Conservation (phyloP, 2,888 invertebrate genomes). For the Ophioninae sp. region DNA sequence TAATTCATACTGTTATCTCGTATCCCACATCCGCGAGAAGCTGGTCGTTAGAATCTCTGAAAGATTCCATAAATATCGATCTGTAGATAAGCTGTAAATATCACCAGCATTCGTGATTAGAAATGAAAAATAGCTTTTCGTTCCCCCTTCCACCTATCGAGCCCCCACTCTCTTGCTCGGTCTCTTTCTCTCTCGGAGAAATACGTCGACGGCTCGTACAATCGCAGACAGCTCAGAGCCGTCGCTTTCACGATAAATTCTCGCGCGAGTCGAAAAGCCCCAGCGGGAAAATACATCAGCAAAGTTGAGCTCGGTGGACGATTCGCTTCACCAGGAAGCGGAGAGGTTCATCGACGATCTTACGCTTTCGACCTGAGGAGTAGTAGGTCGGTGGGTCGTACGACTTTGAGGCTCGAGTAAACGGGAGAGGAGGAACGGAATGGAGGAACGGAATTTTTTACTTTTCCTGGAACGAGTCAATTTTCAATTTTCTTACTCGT, state of each 20-base stretch:
- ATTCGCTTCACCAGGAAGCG: constrained; percentile 58
- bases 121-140: not conserved
- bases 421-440: not conserved
- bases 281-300: constrained; percentile 8
- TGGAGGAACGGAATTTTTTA: too few relatives aligned
- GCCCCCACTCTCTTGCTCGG: not conserved
- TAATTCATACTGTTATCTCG: not conserved
- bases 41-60: not conserved
- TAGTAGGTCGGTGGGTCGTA: constrained; percentile 73
- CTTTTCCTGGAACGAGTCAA: too few relatives aligned
- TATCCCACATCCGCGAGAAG: not conserved
- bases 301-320: not conserved
- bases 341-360: constrained; percentile 17
- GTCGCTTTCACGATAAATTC: constrained; percentile 57
- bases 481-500: too few relatives aligned
- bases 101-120: not conserved
- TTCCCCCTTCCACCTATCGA: too few relatives aligned
- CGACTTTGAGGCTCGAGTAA: constrained; percentile 63
- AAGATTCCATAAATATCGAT: not conserved
- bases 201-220: not conserved
- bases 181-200: not conserved
- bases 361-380: constrained; percentile 44
- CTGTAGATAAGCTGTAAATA: not conserved
- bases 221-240: not conserved
- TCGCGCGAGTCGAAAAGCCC: constrained; percentile 40